Evolutionary conservation across 2,797 vertebrate genomes (phyloP).

Genomic region (Uromys caudimaculatus): DNA sequence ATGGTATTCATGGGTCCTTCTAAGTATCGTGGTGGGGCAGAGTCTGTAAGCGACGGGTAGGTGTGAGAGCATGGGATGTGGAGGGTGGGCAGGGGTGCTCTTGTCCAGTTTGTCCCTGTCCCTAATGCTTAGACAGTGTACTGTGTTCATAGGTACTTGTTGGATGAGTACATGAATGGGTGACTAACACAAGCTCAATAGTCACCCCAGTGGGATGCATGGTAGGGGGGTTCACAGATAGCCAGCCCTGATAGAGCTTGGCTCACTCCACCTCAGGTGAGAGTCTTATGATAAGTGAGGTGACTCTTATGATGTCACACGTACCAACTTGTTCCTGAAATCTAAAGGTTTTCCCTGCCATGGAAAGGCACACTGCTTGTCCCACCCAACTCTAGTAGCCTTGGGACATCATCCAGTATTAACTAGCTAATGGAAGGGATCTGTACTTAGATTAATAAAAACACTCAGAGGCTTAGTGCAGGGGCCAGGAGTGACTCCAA

Average conservation of each 20-base stretch:
- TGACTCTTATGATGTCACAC: background rate
- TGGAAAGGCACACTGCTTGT: background rate
- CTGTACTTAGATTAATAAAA: background rate
- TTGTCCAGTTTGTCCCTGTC: background rate
- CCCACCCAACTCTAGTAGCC: background rate
- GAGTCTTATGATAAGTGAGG: background rate
- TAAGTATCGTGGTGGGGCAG: background rate
- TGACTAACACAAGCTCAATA: background rate
- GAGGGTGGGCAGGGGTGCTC: background rate
- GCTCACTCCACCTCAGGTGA: background rate
- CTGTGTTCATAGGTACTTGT: background rate
- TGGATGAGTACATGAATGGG: background rate
- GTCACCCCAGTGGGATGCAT: background rate
- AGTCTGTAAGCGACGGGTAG: background rate
- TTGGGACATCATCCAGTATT: background rate
- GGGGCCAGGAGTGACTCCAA: conserved; percentile 4
- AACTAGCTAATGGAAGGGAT: background rate
- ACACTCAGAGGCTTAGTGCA: background rate
- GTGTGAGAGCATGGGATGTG: background rate
- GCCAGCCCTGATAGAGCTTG: conserved; percentile 1
- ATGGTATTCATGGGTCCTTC: background rate
- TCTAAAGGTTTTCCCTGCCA: background rate
- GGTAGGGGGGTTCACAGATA: background rate
- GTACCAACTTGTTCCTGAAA: conserved; percentile 6
- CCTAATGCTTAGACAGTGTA: background rate